Evolutionary conservation across 2,113 vertebrate species (phyloP), one percentile per base, ranked within the genome.

Genomic region (Procavia capensis): DNA sequence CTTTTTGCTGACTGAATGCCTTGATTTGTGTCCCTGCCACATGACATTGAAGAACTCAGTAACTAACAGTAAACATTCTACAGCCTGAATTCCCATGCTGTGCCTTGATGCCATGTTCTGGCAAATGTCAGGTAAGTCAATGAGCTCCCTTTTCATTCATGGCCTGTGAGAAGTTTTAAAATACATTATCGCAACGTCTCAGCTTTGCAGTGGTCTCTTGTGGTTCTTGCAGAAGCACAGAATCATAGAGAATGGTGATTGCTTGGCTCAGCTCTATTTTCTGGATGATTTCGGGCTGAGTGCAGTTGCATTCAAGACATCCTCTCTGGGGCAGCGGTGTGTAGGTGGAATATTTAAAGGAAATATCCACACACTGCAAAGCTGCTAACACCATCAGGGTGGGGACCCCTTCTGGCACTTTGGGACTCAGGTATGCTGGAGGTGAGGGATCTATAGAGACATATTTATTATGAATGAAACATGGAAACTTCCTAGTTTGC

Each of bases 241-340:
- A 97, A 96, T 97, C 92, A 66, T 82, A 72, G 57, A 92, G 88
- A 96, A 95, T 63, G 27, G 41, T 25, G 45, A 88, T 90, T 93
- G 57, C 85, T 63, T 19, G 96, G 90, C 97, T 98, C 93, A 96
- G 74, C 75, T 0, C 0, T 78, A 92, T 97, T 98, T 98, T 98
- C 95, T 97, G 84, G 95, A 91, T 97, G 96, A 96, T 97, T 98
- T 96, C 82, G 86, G 75, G 89, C 0, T 2, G 54, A 95, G 70
- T 19, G 90, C 91, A 96, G 89, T 45, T 94, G 93, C 82, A 68
- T 95, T 97, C 50, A 96, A 92, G 86, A 81, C 91, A 84, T 96
- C 70, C 0, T 27, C 80, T 41, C 79, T 36, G 29, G 24, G 79
- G 59, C 31, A 24, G 29, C 5, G 36, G 82, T 14, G 25, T 29